A percentile compares a stretch with the other conserved stretches of the same genome.
Evolutionary conservation across 2,888 invertebrate species (phyloP).

Genomic region (Lampropteryx suffumata): DNA sequence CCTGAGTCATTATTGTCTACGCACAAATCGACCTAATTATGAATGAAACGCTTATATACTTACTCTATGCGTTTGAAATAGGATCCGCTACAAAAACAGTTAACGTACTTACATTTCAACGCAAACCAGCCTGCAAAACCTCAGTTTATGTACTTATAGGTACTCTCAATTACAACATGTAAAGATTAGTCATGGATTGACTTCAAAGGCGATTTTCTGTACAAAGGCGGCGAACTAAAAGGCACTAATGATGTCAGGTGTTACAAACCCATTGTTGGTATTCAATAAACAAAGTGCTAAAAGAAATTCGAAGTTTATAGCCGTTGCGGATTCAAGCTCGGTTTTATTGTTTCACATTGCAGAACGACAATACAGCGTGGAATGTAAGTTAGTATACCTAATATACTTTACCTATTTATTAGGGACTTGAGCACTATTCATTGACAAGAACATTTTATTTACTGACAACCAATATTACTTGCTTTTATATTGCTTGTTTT

Average conservation of each 20-base stretch:
- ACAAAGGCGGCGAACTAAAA: slow-evolving; percentile 53
- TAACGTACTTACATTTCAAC: neutral
- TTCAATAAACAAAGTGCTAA: slow-evolving; percentile 61
- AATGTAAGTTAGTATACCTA: no score
- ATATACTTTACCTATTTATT: no score
- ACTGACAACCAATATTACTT: no score
- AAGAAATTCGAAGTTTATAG: slow-evolving; percentile 62
- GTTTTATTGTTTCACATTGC: slow-evolving; percentile 43
- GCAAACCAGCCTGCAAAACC: neutral
- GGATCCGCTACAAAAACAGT: neutral
- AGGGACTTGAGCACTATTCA: no score
- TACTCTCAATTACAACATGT: slow-evolving; percentile 22
- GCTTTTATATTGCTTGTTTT: no score
- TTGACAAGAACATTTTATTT: no score
- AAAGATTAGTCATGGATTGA: slow-evolving; percentile 22
- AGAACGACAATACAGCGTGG: slow-evolving; percentile 8
- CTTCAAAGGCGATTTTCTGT: slow-evolving; percentile 21
- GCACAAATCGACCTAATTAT: neutral
- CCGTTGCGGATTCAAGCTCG: slow-evolving; percentile 56
- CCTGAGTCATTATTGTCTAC: neutral
- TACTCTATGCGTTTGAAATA: neutral
- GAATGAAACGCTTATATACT: neutral
- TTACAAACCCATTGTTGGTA: slow-evolving; percentile 60
- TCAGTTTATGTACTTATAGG: slow-evolving; percentile 8
- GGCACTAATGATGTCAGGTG: slow-evolving; percentile 60